These are phyloP conservation scores for Pterois miles DNA, from an alignment of 2,797 vertebrate species.

Conservation along the genomic window DNA sequence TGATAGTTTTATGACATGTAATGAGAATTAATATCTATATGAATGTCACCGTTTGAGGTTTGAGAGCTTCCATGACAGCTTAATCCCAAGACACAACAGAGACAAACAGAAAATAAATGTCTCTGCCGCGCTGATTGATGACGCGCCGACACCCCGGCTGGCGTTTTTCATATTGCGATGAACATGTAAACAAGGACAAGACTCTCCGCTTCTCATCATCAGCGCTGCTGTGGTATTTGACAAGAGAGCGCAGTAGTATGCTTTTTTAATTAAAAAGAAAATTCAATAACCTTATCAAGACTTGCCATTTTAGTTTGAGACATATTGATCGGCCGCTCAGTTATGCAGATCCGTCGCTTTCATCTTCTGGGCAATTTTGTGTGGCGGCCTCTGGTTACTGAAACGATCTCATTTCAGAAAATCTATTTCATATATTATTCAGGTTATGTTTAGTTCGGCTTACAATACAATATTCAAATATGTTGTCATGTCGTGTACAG, in stretches of 20 bases:
- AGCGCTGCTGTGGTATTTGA: constrained; percentile 48
- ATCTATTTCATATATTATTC: constrained; percentile 72
- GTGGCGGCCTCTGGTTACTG: constrained; percentile 63
- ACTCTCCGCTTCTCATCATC: constrained; percentile 43
- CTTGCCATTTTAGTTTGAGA: constrained; percentile 79
- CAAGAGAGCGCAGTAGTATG: constrained; percentile 61
- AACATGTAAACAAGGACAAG: constrained; percentile 59
- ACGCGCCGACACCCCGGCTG: constrained; percentile 42
- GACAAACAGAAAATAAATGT: constrained; percentile 57
- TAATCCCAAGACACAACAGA: constrained; percentile 42
- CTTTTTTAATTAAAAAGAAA: constrained; percentile 83
- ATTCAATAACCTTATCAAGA: constrained; percentile 83
- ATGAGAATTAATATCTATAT: constrained; percentile 57
- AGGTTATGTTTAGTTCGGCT: constrained; percentile 54
- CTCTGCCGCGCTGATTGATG: constrained; percentile 63
- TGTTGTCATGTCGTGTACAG: constrained; percentile 8
- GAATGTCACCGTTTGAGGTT: constrained; percentile 47
- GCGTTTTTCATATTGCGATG: constrained; percentile 45
- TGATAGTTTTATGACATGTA: constrained; percentile 49
- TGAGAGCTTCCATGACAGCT: constrained; percentile 50
- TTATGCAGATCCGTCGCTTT: constrained; percentile 80
- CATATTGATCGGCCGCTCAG: constrained; percentile 73
- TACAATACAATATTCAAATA: constrained; percentile 57
- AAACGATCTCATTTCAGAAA: constrained; percentile 71
- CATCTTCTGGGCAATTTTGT: constrained; percentile 69